These are phyloP conservation scores for Gymnarchus niloticus DNA, from an alignment of 2,113 vertebrate genomes.

Conservation along the genomic window DNA sequence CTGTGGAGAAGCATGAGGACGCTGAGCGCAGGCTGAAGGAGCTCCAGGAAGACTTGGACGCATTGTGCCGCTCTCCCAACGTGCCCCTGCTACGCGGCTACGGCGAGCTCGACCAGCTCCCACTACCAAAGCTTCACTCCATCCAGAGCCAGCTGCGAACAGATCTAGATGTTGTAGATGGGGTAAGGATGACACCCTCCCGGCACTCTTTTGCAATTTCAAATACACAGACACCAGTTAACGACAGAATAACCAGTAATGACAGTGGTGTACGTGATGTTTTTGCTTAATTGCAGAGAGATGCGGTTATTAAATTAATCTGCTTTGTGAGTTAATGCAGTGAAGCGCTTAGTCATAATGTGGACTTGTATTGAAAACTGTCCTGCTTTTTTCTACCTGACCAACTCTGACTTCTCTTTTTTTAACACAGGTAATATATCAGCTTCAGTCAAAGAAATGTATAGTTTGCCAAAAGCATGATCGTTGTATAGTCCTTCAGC, in stretches of 20 bases:
- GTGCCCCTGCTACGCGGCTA: constrained; percentile 65
- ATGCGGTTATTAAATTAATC: neutral
- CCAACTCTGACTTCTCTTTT: neutral
- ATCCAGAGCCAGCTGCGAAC: constrained; percentile 77
- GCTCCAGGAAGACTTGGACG: constrained; percentile 73
- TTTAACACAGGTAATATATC: constrained; percentile 77
- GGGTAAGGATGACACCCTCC: constrained; percentile 58
- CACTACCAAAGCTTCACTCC: constrained; percentile 78
- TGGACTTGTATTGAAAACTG: neutral
- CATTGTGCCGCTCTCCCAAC: constrained; percentile 59
- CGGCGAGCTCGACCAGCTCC: constrained; percentile 69
- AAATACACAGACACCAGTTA: neutral
- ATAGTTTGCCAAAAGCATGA: constrained; percentile 76
- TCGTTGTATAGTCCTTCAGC: constrained; percentile 64
- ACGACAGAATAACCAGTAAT: neutral
- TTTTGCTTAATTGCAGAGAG: neutral
- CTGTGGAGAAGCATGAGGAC: constrained; percentile 75
- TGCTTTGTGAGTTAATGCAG: neutral
- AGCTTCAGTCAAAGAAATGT: constrained; percentile 82
- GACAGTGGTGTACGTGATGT: neutral
- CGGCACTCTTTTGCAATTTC: neutral
- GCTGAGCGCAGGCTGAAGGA: constrained; percentile 72
- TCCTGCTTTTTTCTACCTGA: neutral
- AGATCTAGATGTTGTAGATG: constrained; percentile 73
- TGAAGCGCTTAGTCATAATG: neutral